phyloP scores from a whole-genome alignment of 2,797 vertebrate species.

The Anisognathus igniventris region DNA sequence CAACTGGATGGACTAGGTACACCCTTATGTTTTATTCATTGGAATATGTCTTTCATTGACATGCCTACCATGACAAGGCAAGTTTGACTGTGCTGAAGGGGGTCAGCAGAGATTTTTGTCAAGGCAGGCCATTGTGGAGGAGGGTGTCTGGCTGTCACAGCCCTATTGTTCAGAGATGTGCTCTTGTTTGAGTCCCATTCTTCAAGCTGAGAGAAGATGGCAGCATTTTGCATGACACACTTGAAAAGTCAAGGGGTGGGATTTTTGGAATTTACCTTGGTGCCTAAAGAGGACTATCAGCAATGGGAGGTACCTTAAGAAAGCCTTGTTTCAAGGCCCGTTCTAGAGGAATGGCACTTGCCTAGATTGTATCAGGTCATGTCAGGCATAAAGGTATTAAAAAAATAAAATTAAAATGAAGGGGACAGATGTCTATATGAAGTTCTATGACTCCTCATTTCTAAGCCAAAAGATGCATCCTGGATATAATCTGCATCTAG shows the following conservation, averaged over 20 bases:
- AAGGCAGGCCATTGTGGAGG: neutral
- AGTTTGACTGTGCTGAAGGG: neutral
- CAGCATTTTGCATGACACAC: neutral
- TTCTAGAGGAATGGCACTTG: neutral
- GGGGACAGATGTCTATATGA: neutral
- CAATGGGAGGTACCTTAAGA: neutral
- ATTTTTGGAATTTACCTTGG: neutral
- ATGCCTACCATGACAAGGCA: slow-evolving; percentile 32
- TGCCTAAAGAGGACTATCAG: neutral
- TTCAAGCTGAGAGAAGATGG: neutral
- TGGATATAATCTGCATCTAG: neutral
- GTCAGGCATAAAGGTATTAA: neutral
- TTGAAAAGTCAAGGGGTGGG: neutral
- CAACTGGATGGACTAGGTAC: neutral
- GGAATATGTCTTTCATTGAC: neutral
- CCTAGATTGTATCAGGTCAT: neutral
- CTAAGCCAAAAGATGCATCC: neutral
- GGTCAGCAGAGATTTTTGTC: slow-evolving; percentile 23
- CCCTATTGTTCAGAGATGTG: neutral
- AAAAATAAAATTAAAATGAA: neutral
- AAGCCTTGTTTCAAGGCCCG: neutral
- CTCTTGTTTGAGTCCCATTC: neutral
- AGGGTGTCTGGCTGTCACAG: neutral
- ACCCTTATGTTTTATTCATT: slow-evolving; percentile 44
- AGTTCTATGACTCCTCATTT: neutral